phyloP scores from a whole-genome alignment of 2,888 invertebrate species.

The Spisula subtruncata region DNA sequence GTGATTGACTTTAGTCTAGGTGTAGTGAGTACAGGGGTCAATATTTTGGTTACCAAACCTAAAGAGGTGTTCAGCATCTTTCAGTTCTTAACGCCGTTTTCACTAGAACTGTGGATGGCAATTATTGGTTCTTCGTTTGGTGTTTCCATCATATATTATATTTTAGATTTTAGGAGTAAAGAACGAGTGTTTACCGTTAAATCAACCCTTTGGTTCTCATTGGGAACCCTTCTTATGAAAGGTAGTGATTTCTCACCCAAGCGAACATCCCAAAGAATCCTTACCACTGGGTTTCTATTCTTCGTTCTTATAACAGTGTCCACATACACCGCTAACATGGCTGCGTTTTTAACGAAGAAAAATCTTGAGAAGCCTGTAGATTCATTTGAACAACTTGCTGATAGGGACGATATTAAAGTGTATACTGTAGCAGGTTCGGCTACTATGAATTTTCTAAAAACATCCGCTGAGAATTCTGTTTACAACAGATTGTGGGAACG shows the following conservation, averaged over 20 bases:
- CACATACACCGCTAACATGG: slow-evolving; percentile 85
- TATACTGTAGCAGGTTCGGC: slow-evolving; percentile 81
- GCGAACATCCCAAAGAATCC: slow-evolving; percentile 80
- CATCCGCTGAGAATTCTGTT: slow-evolving; percentile 64
- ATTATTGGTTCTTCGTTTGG: slow-evolving; percentile 79
- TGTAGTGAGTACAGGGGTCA: slow-evolving; percentile 82
- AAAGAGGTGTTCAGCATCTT: slow-evolving; percentile 79
- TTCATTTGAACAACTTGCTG: slow-evolving; percentile 77
- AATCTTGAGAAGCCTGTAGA: slow-evolving; percentile 79
- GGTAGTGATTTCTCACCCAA: slow-evolving; percentile 83
- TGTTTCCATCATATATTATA: slow-evolving; percentile 78
- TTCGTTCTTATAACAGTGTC: slow-evolving; percentile 84
- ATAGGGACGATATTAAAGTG: slow-evolving; percentile 70
- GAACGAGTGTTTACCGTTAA: slow-evolving; percentile 80
- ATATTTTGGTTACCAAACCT: slow-evolving; percentile 81
- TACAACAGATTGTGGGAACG: slow-evolving; percentile 76
- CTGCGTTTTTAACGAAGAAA: slow-evolving; percentile 83
- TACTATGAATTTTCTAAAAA: slow-evolving; percentile 80
- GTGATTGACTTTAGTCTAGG: slow-evolving; percentile 84
- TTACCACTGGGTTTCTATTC: slow-evolving; percentile 83
- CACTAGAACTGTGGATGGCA: slow-evolving; percentile 83
- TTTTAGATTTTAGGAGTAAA: slow-evolving; percentile 78
- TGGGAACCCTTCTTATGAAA: slow-evolving; percentile 82
- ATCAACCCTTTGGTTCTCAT: slow-evolving; percentile 79
- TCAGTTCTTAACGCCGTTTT: slow-evolving; percentile 84